Base-by-base conservation (phyloP, 2,797 vertebrate species). In the Gambelia wislizenii region DNA sequence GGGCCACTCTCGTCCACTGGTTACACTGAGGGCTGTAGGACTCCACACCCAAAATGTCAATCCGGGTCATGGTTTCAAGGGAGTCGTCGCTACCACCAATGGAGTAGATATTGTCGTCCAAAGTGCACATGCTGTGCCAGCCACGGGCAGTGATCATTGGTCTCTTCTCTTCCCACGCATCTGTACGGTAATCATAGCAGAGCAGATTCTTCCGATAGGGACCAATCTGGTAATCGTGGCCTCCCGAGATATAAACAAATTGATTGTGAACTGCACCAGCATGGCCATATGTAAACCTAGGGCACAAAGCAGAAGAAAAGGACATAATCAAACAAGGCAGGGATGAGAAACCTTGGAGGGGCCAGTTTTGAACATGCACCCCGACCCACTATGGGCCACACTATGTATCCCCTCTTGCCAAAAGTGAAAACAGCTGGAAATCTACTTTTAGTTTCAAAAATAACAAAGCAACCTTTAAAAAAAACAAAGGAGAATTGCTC, bases 121-220 rank as follows among this genome's bases (percentile, higher is more conserved):
- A 94, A 70, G 98, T 98, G 67, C 98, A 98, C 99, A 99, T 99
- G 96, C 98, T 98, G 97, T 99, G 99, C 98, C 99, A 99, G 20
- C 98, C 98, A 0, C 98, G 97, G 0, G 98, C 98, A 0, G 97
- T 95, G 18, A 96, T 96, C 99, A 99, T 99, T 3, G 98, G 96
- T 92, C 96, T 97, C 52, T 97, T 96, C 90, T 99, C 98, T 77
- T 95, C 96, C 99, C 99, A 99, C 3, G 95, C 94, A 0, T 98
- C 97, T 0, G 90, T 95, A 5, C 96, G 96, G 14, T 97, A 96
- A 47, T 99, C 98, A 0, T 98, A 99, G 92, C 98, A 98, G 87
- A 99, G 97, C 94, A 99, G 95, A 83, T 99, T 98, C 81, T 97
- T 97, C 75, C 98, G 97, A 90, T 99, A 99, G 0, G 98, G 98